phyloP scores from a whole-genome alignment of 2,113 vertebrate species.

The Ptilonorhynchus violaceus region DNA sequence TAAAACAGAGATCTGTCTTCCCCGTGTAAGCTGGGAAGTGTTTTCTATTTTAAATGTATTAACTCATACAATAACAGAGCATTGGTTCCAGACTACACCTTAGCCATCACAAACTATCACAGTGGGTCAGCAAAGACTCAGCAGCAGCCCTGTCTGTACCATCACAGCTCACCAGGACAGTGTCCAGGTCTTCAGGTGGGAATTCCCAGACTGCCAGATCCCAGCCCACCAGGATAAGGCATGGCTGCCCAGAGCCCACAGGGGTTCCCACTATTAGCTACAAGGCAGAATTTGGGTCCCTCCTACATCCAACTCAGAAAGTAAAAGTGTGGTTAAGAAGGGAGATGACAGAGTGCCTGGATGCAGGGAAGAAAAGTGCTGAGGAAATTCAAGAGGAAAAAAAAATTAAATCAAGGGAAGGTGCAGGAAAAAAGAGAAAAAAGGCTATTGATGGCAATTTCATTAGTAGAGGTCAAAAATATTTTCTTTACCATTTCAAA shows the following conservation, averaged over 20 bases:
- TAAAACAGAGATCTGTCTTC: background rate
- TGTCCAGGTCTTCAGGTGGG: background rate
- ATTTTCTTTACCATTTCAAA: background rate
- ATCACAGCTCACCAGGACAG: background rate
- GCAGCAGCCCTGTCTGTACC: background rate
- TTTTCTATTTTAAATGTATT: background rate
- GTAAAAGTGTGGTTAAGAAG: background rate
- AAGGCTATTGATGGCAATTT: background rate
- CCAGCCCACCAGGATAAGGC: background rate
- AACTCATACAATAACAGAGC: background rate
- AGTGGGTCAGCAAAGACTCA: background rate
- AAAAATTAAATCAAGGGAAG: background rate
- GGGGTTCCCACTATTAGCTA: background rate
- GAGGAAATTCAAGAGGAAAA: background rate
- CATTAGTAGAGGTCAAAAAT: background rate
- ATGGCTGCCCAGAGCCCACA: background rate
- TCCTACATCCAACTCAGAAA: background rate
- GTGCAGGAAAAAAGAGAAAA: background rate
- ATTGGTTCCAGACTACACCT: background rate
- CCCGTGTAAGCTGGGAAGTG: background rate
- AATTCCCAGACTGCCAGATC: background rate
- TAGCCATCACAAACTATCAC: fast-evolving
- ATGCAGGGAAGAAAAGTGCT: background rate
- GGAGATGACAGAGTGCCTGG: background rate
- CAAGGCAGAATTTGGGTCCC: background rate